Conservation (phyloP, 64 coral and sea anemone genomes). For the Actinia equina region DNA sequence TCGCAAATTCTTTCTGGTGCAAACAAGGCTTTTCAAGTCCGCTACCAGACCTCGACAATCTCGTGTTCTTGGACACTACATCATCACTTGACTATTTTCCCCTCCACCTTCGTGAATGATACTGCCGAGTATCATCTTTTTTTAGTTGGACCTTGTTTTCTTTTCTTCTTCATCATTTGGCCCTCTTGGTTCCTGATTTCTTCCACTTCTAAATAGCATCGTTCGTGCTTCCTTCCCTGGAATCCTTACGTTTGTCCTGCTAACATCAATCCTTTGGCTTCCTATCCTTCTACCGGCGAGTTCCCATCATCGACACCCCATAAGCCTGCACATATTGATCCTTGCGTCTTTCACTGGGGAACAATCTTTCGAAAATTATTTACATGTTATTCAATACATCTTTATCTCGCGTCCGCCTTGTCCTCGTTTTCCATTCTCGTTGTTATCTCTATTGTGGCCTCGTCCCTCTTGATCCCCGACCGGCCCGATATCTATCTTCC, state of each 20-base stretch:
- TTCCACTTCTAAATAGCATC: background rate
- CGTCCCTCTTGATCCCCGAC: too few relatives aligned
- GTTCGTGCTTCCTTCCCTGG: background rate
- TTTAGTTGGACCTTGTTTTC: background rate
- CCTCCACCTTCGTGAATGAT: background rate
- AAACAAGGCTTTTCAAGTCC: constrained; percentile 1
- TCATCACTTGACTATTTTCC: background rate
- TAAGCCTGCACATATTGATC: too few relatives aligned
- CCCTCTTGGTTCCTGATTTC: too few relatives aligned
- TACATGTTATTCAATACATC: too few relatives aligned
- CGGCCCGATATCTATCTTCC: too few relatives aligned
- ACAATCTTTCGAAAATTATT: too few relatives aligned
- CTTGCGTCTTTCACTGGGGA: background rate
- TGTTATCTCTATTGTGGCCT: background rate
- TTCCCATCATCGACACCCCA: background rate
- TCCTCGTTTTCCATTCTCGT: constrained; percentile 11
- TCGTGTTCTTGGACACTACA: background rate
- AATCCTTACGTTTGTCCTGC: background rate
- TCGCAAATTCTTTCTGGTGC: background rate
- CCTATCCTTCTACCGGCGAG: background rate
- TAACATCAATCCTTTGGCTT: constrained; percentile 21
- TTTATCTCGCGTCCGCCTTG: too few relatives aligned
- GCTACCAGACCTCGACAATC: background rate
- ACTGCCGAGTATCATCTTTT: background rate
- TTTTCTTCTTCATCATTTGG: too few relatives aligned